Percentiles rank a stretch among this genome's conserved stretches.
Evolutionary conservation across 1,140 invertebrate genomes (phyloP).

Genomic region (Aphaenogaster rudis): DNA sequence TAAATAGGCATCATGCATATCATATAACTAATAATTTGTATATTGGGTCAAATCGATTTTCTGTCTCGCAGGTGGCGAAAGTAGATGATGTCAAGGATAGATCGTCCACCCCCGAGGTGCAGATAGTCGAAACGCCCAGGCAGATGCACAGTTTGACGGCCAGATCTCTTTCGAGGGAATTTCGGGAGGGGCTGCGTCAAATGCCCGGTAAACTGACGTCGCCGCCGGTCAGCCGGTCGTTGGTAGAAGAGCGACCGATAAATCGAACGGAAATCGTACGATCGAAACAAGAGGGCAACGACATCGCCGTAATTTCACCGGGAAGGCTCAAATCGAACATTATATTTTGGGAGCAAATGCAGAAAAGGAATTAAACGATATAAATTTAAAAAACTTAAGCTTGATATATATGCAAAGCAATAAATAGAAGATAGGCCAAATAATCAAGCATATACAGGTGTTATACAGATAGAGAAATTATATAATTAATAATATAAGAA

Average conservation of each 20-base stretch:
- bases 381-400: no score
- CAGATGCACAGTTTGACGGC: conserved; percentile 94
- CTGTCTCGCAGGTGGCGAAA: conserved; percentile 69
- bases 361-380: conserved; percentile 75
- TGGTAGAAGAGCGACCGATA: conserved; percentile 68
- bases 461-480: no score
- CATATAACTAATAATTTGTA: background rate
- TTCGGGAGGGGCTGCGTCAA: conserved; percentile 89
- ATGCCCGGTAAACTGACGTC: conserved; percentile 79
- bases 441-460: no score
- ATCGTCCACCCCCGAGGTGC: conserved; percentile 81
- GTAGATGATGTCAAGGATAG: conserved; percentile 73
- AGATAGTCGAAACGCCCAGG: conserved; percentile 82
- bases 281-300: conserved; percentile 57
- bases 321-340: conserved; percentile 84
- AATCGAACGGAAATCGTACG: conserved; percentile 67
- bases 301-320: conserved; percentile 74
- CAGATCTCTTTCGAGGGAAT: conserved; percentile 92
- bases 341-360: conserved; percentile 83
- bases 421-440: no score
- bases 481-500: no score
- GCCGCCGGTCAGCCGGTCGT: conserved; percentile 71
- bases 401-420: no score
- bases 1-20: background rate
- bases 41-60: background rate